Conservation (phyloP, 2,888 invertebrate genomes). For the Cheilosia soror region DNA sequence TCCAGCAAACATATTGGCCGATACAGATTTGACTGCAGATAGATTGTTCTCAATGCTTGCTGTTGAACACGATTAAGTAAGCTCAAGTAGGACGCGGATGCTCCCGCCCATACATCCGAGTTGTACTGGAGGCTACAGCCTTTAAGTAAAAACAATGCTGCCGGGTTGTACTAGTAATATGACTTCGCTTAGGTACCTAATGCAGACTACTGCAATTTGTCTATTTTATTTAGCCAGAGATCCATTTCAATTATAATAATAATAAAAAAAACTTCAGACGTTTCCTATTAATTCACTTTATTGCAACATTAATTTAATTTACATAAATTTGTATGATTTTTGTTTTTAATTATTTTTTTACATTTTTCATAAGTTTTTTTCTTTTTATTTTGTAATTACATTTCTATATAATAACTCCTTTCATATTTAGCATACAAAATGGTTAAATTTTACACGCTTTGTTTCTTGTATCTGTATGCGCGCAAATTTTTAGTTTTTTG, state of each 20-base stretch:
- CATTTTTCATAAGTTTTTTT: conserved; percentile 37
- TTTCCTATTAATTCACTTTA: conserved; percentile 74
- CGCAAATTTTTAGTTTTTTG: conserved; percentile 39
- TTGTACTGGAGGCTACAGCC: too few species aligned
- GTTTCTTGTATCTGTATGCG: conserved; percentile 22
- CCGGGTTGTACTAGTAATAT: too few species aligned
- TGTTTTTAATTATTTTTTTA: conserved; percentile 48
- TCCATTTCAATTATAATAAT: background rate
- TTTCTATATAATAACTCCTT: conserved; percentile 41
- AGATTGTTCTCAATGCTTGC: too few species aligned
- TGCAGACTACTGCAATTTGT: too few species aligned
- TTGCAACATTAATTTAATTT: conserved; percentile 76
- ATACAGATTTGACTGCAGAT: too few species aligned
- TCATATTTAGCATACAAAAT: conserved; percentile 42
- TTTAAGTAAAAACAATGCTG: too few species aligned
- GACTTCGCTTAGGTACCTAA: too few species aligned
- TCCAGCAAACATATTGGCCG: too few species aligned
- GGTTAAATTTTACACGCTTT: conserved; percentile 50
- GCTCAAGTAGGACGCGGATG: too few species aligned
- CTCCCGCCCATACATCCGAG: too few species aligned
- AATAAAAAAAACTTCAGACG: background rate
- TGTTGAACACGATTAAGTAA: too few species aligned
- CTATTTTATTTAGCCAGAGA: too few species aligned
- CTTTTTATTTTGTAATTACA: conserved; percentile 30
- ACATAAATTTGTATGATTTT: conserved; percentile 73